Evolutionary conservation across 2,888 invertebrate genomes (phyloP), one percentile per base, ranked within the genome.

Genomic region (Fissipunctia ypsillon): DNA sequence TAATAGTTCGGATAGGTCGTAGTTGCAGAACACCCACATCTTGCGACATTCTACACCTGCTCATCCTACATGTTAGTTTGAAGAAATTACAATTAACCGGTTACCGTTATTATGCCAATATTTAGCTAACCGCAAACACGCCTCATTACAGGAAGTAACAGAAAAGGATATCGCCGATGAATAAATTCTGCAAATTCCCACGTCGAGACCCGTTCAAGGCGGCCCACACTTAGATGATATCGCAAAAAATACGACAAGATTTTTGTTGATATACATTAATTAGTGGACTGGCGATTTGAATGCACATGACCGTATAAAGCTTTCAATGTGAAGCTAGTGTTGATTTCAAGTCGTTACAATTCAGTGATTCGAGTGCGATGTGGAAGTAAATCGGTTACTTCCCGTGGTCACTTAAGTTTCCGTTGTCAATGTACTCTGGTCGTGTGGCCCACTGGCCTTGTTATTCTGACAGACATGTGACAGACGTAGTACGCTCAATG

Each of bases 371-470:
- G 65, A 60, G 70, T 68, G 66, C 65, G 64, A 86, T 81, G 84
- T 84, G 88, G 88, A 90, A 88, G 86, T 87, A 83, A 84, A 79
- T 87, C 69, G 48, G 66, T 82, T 59, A 78, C 84, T 88, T 86
- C 84, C 83, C 80, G 76, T 70, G 78, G 69, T 69, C 81, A 84
- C 84, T 85, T 80, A 77, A 73, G 67, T 84, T 87, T 88, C 86
- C 87, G 85, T 74, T 81, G 76, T 81, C 74, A 72, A 65, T 80
- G 64, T 68, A 77, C 72, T 81, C 77, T 79, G 35, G 6, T 35
- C 35, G 35, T 35, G 35, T 35, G 88, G 75, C 87, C 87, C 73
- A 89, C 73, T 89, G 85, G 79, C 90, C 90, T 89, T 86, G 87
- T 81, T 87, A 41, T 54, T 45, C 38, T 65, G 78, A 78, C 69